Evolutionary conservation across 2,888 invertebrate species (phyloP).

Genomic region (Agonum fuliginosum): DNA sequence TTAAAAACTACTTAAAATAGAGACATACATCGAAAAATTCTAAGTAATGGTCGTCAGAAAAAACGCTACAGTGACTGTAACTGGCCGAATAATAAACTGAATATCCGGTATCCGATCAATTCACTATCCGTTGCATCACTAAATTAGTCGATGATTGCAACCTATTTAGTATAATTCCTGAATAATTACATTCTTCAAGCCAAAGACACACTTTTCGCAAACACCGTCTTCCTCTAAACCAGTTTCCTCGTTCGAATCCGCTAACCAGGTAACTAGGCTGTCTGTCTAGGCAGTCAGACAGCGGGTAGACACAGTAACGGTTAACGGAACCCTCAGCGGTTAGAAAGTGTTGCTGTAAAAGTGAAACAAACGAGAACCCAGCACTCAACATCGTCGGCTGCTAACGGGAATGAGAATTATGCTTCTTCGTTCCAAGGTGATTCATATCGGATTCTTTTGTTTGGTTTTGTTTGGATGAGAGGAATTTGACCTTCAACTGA

Average conservation of each 20-base stretch:
- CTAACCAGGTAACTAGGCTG: conserved; percentile 42
- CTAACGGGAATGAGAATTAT: conserved; percentile 31
- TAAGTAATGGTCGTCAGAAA: too few species aligned
- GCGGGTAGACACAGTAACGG: conserved; percentile 22
- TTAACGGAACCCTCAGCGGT: conserved; percentile 42
- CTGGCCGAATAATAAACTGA: too few species aligned
- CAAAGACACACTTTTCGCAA: too few species aligned
- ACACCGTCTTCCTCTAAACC: background rate
- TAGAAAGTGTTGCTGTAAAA: conserved; percentile 55
- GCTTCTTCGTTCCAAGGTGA: background rate
- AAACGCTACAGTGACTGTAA: too few species aligned
- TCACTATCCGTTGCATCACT: too few species aligned
- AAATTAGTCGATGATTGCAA: too few species aligned
- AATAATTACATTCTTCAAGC: background rate
- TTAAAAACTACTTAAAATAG: too few species aligned
- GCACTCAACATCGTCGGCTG: conserved; percentile 12
- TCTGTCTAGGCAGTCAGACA: conserved; percentile 25
- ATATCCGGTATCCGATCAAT: too few species aligned
- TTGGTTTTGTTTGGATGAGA: background rate
- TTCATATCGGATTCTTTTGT: conserved; percentile 3
- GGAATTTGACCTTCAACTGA: conserved; percentile 48
- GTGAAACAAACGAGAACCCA: conserved; percentile 24
- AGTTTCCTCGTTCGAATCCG: background rate
- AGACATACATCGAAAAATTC: too few species aligned
- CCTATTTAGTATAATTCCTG: too few species aligned